A percentile compares a stretch with the other conserved stretches of the same genome.
These are phyloP conservation scores for Palloptera scutellata DNA, from an alignment of 2,888 invertebrate species.

Conservation along the genomic window DNA sequence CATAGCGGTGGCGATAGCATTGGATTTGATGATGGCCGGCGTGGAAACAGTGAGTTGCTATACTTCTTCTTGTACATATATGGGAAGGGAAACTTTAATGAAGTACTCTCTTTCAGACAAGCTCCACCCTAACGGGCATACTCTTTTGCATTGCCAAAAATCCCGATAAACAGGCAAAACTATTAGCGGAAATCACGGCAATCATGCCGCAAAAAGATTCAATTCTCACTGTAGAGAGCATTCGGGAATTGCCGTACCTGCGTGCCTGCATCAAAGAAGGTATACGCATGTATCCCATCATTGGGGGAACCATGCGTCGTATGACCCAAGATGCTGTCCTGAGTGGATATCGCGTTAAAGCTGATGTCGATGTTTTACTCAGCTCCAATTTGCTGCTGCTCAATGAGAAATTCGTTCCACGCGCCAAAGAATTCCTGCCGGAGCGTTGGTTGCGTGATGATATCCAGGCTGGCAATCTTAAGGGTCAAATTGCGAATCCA, in stretches of 20 bases:
- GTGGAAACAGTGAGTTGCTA: constrained; percentile 72
- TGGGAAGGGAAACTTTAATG: neutral
- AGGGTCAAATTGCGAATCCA: constrained; percentile 47
- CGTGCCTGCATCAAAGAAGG: constrained; percentile 80
- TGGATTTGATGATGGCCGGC: constrained; percentile 76
- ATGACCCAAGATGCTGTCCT: constrained; percentile 70
- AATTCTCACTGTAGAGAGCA: constrained; percentile 62
- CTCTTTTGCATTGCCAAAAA: constrained; percentile 72
- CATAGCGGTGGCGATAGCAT: constrained; percentile 73
- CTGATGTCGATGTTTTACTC: constrained; percentile 75
- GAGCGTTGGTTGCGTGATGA: constrained; percentile 73
- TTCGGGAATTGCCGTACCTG: constrained; percentile 69
- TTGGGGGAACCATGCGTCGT: constrained; percentile 68
- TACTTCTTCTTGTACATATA: neutral
- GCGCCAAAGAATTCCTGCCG: constrained; percentile 72
- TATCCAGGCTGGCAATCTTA: constrained; percentile 35
- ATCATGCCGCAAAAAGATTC: constrained; percentile 63
- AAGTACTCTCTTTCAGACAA: constrained; percentile 38
- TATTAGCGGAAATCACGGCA: constrained; percentile 68
- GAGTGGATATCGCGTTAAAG: constrained; percentile 71
- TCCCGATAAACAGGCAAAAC: constrained; percentile 70
- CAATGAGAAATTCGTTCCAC: constrained; percentile 72
- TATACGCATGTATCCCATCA: constrained; percentile 71
- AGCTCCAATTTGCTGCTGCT: constrained; percentile 72
- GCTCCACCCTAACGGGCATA: constrained; percentile 67